A percentile compares a stretch with the other conserved stretches of the same genome.
These are phyloP conservation scores for Platerodrilus igneus DNA, from an alignment of 2,888 invertebrate species.

Conservation along the genomic window DNA sequence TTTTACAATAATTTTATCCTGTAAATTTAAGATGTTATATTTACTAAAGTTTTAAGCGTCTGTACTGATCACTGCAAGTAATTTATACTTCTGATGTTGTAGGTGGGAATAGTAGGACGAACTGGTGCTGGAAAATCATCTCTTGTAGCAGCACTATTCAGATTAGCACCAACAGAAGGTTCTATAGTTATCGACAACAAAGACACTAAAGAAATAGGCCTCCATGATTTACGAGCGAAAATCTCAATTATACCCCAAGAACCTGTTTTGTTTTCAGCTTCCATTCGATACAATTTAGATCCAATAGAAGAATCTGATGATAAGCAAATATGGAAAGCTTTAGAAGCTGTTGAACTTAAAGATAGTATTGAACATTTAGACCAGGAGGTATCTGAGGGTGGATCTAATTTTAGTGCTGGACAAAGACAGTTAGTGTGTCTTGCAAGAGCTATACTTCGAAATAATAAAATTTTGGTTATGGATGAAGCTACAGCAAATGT, in stretches of 20 bases:
- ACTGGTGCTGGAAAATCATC: constrained; percentile 88
- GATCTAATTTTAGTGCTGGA: constrained; percentile 81
- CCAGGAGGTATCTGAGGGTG: constrained; percentile 67
- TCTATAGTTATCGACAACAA: constrained; percentile 71
- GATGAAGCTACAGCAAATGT: constrained; percentile 93
- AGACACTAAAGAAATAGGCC: constrained; percentile 64
- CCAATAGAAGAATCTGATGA: constrained; percentile 73
- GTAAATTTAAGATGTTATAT: no score
- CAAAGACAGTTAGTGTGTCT: constrained; percentile 85
- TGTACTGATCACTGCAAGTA: neutral
- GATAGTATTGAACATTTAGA: constrained; percentile 61
- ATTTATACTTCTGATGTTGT: constrained; percentile 13
- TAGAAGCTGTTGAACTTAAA: constrained; percentile 72
- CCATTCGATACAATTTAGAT: constrained; percentile 80
- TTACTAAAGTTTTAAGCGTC: neutral
- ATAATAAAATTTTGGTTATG: constrained; percentile 74
- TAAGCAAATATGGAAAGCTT: constrained; percentile 69
- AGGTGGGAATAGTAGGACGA: constrained; percentile 82
- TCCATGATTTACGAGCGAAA: constrained; percentile 71
- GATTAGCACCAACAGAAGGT: constrained; percentile 75
- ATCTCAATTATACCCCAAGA: constrained; percentile 94
- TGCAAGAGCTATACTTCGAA: constrained; percentile 77
- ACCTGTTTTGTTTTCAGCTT: constrained; percentile 79
- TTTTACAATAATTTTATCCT: no score
- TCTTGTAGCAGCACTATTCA: constrained; percentile 76